These are phyloP conservation scores for Standfussiana lucernea DNA, from an alignment of 2,888 invertebrate genomes.

Conservation along the genomic window DNA sequence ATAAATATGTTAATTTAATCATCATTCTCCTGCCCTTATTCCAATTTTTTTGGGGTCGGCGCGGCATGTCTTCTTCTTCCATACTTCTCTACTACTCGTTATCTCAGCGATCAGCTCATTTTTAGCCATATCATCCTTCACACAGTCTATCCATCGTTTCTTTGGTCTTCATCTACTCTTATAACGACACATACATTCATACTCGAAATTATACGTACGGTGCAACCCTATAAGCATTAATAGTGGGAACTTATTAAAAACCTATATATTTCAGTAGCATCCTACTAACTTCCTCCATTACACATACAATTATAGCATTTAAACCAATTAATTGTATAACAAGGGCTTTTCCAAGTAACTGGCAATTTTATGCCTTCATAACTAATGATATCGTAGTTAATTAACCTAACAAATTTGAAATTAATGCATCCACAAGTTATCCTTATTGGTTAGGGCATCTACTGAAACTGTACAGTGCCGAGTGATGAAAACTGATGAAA, in stretches of 20 bases:
- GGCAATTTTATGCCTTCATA: neutral
- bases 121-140: too few relatives aligned
- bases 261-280: slow-evolving; percentile 15
- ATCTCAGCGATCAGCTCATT: too few relatives aligned
- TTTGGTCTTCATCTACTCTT: too few relatives aligned
- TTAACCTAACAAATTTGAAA: slow-evolving; percentile 4
- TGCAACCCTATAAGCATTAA: neutral
- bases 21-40: too few relatives aligned
- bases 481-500: slow-evolving; percentile 13
- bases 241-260: slow-evolving; percentile 25
- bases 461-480: neutral
- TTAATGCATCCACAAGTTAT: slow-evolving; percentile 37
- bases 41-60: too few relatives aligned
- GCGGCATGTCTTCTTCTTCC: too few relatives aligned
- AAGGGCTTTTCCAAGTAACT: neutral
- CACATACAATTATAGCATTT: slow-evolving; percentile 19
- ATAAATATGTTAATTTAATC: too few relatives aligned
- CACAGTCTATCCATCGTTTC: too few relatives aligned
- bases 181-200: too few relatives aligned
- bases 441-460: neutral
- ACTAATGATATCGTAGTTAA: slow-evolving; percentile 47
- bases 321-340: slow-evolving; percentile 4
- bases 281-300: slow-evolving; percentile 35
- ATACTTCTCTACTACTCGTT: too few relatives aligned
- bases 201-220: neutral